Evolutionary conservation across 2,797 vertebrate genomes (phyloP).

Genomic region (Loriculus beryllinus): DNA sequence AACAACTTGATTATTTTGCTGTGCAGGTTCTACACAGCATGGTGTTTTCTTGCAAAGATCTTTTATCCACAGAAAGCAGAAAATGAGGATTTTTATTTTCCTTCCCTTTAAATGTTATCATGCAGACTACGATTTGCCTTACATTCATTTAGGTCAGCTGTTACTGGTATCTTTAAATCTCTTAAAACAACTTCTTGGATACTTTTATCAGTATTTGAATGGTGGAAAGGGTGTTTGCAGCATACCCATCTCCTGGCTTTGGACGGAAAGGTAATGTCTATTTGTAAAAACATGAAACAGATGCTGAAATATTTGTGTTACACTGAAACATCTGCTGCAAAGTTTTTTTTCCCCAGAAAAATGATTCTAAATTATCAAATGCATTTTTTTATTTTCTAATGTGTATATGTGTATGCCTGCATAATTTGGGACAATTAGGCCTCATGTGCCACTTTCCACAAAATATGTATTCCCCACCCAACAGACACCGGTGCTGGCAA

Average conservation of each 20-base stretch:
- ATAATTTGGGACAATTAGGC: not conserved
- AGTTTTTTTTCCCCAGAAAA: not conserved
- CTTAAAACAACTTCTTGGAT: not conserved
- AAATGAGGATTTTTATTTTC: not conserved
- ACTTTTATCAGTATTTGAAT: not conserved
- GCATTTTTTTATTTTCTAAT: not conserved
- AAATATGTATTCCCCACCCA: not conserved
- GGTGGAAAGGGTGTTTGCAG: not conserved
- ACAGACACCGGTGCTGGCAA: fast-evolving
- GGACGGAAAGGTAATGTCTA: not conserved
- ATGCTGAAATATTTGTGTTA: not conserved
- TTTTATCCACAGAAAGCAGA: not conserved
- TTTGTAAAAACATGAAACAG: constrained; percentile 19
- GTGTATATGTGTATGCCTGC: not conserved
- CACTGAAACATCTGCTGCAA: not conserved
- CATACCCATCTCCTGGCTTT: not conserved
- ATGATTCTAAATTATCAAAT: not conserved
- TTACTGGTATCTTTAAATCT: not conserved
- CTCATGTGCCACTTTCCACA: not conserved
- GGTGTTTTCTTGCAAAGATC: not conserved
- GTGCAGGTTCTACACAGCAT: not conserved
- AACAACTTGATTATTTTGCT: not conserved
- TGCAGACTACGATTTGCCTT: not conserved
- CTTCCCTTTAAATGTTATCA: not conserved
- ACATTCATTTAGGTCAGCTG: not conserved